These are phyloP conservation scores for Pelodiscus sinensis DNA, from an alignment of 2,113 vertebrate genomes.

Conservation along the genomic window DNA sequence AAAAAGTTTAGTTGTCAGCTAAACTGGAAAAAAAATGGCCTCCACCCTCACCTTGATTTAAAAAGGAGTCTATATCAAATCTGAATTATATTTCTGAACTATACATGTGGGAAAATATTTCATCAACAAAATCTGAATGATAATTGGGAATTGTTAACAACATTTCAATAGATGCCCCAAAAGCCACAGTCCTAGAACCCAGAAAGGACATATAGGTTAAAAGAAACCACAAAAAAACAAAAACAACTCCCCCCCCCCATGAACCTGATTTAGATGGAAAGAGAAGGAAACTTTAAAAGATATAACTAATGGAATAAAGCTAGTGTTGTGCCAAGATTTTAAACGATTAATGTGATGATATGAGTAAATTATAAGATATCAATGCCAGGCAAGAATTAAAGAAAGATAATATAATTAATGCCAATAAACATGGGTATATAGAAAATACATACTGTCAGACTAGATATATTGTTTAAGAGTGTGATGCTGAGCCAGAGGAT, in stretches of 20 bases:
- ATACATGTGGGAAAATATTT: no score
- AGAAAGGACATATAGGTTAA: neutral
- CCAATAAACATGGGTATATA: neutral
- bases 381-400: neutral
- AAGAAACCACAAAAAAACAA: no score
- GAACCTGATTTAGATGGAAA: neutral
- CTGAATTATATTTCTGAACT: neutral
- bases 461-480: neutral
- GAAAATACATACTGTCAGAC: neutral
- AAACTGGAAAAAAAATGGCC: neutral
- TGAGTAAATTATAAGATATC: neutral
- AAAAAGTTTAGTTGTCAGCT: neutral
- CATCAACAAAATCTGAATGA: neutral
- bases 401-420: neutral
- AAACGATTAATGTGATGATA: neutral
- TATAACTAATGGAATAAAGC: neutral
- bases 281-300: neutral
- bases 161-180: neutral
- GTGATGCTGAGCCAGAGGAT: neutral
- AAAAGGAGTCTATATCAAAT: neutral
- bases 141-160: neutral
- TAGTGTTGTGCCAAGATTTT: neutral
- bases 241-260: no score
- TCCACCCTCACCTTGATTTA: neutral
- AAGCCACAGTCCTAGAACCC: neutral